Conservation (phyloP, 2,797 vertebrate genomes). For the Podargus strigoides region DNA sequence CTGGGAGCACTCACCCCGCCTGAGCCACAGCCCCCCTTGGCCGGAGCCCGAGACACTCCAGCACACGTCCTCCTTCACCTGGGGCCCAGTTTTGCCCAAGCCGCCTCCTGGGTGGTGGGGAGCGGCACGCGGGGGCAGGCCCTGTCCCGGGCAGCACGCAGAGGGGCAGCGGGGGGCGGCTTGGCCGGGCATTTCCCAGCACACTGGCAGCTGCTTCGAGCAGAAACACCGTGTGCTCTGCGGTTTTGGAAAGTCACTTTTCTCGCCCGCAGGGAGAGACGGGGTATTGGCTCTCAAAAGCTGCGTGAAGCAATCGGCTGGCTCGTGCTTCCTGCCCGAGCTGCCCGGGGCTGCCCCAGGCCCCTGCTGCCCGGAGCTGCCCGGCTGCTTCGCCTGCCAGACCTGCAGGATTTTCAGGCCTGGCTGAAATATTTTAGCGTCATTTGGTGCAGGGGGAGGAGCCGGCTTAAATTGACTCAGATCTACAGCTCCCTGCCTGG, state of each 20-base stretch:
- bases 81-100: not conserved
- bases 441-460: slow-evolving; percentile 51
- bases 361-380: not conserved
- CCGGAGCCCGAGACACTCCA: rapidly evolving
- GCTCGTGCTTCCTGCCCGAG: not conserved
- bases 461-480: not conserved
- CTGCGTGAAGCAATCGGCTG: not conserved
- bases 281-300: slow-evolving; percentile 54
- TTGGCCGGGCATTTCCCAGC: not conserved
- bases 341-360: not conserved
- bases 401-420: not conserved
- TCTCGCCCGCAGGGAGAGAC: not conserved
- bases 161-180: not conserved
- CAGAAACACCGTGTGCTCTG: not conserved
- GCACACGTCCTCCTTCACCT: rapidly evolving
- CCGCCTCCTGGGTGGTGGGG: rapidly evolving
- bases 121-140: rapidly evolving
- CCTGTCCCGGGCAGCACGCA: rapidly evolving
- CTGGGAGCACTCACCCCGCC: rapidly evolving
- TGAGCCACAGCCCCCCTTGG: no score
- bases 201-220: not conserved
- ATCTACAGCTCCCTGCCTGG: not conserved
- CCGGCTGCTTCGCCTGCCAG: not conserved
- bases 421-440: not conserved
- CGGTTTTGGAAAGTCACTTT: slow-evolving; percentile 52